These are phyloP conservation scores for Tragelaphus eurycerus DNA, from an alignment of 2,797 vertebrate genomes.

Conservation along the genomic window DNA sequence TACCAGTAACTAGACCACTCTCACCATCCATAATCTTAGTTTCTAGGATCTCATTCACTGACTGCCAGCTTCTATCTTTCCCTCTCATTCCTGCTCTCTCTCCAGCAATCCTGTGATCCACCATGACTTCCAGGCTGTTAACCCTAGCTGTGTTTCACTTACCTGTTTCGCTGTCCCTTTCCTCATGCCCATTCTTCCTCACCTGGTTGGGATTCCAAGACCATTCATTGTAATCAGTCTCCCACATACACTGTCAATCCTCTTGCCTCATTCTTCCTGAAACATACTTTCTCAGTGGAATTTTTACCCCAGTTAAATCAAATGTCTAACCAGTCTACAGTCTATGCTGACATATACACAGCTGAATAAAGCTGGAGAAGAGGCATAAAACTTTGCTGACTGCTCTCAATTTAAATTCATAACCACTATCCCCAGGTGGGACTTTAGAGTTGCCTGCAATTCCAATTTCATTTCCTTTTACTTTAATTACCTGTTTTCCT, in stretches of 20 bases:
- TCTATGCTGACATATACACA: neutral
- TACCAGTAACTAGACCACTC: neutral
- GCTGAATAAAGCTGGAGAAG: neutral
- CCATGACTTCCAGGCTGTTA: neutral
- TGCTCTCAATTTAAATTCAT: constrained; percentile 1
- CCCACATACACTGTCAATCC: neutral
- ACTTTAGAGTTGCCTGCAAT: neutral
- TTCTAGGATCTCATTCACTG: neutral
- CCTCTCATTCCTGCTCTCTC: neutral
- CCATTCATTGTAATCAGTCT: neutral
- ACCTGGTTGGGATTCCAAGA: neutral
- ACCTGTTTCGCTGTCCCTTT: neutral
- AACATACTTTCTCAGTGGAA: neutral
- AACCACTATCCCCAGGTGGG: neutral
- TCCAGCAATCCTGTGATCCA: neutral
- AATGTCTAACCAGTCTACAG: neutral
- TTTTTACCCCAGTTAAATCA: neutral
- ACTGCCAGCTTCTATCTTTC: neutral
- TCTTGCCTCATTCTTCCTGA: neutral
- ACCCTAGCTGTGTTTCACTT: neutral
- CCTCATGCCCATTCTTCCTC: neutral
- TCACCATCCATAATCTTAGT: neutral
- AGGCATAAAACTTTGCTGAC: neutral
- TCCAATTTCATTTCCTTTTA: neutral
- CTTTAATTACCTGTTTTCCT: neutral